Conservation (phyloP, 2,113 vertebrate genomes). For the Sisor rabdophorus region DNA sequence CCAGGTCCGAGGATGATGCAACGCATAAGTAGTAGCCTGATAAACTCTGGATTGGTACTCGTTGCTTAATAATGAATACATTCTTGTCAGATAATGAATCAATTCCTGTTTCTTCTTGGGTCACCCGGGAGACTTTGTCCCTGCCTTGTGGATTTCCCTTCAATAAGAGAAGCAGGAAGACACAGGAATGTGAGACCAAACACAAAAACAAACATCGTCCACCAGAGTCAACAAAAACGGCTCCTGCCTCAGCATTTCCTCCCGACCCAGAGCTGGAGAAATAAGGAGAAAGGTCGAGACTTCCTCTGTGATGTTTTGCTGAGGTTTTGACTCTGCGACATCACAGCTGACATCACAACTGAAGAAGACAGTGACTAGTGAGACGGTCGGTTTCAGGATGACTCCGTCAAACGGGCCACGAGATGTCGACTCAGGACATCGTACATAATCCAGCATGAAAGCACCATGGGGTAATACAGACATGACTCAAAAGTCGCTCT, state of each 20-base stretch:
- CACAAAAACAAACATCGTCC: slow-evolving; percentile 4
- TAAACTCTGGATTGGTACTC: not conserved
- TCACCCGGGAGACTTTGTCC: not conserved
- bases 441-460: not conserved
- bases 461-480: not conserved
- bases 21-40: not conserved
- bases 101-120: not conserved
- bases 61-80: not conserved
- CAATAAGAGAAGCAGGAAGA: slow-evolving; percentile 20
- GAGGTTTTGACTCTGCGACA: slow-evolving; percentile 16
- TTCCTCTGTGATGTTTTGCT: slow-evolving; percentile 24
- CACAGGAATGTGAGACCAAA: slow-evolving; percentile 19
- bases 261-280: not conserved
- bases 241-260: slow-evolving; percentile 30
- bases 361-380: slow-evolving; percentile 18
- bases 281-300: not conserved
- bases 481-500: not conserved
- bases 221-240: slow-evolving; percentile 34
- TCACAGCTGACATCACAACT: slow-evolving; percentile 36
- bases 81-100: not conserved
- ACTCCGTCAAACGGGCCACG: not conserved
- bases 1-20: slow-evolving; percentile 5
- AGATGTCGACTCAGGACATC: not conserved
- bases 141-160: not conserved
- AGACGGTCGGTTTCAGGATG: slow-evolving; percentile 14